Evolutionary conservation across 2,113 vertebrate genomes (phyloP).

Genomic region (Plotosus lineatus): DNA sequence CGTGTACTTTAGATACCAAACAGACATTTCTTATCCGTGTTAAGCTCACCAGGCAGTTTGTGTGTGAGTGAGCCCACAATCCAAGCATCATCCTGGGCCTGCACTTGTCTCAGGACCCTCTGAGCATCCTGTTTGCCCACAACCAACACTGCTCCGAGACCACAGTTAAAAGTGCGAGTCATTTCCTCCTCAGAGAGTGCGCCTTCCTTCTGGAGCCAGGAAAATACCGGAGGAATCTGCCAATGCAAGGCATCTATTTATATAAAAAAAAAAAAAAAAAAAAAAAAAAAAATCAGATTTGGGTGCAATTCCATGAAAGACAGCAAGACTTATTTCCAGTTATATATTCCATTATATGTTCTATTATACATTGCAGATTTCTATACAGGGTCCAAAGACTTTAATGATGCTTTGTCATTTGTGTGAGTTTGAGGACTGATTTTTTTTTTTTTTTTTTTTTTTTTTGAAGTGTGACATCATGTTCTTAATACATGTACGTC

Average conservation of each 20-base stretch:
- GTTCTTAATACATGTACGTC: too few relatives aligned
- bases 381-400: too few relatives aligned
- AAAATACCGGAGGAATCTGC: conserved; percentile 85
- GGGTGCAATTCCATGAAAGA: too few relatives aligned
- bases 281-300: neutral
- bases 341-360: too few relatives aligned
- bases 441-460: too few relatives aligned
- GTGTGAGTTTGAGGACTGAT: too few relatives aligned
- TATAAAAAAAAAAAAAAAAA: neutral
- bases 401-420: too few relatives aligned
- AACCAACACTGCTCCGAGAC: conserved; percentile 85
- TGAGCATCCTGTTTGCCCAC: conserved; percentile 75
- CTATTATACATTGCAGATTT: too few relatives aligned
- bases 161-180: conserved; percentile 93
- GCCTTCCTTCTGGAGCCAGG: conserved; percentile 88
- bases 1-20: neutral
- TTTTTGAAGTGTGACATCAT: too few relatives aligned
- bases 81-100: conserved; percentile 81
- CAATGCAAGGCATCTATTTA: conserved; percentile 84
- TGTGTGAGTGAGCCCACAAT: conserved; percentile 79
- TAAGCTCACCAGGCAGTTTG: conserved; percentile 72
- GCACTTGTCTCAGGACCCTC: conserved; percentile 77
- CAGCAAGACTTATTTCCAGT: too few relatives aligned
- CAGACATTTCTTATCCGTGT: neutral
- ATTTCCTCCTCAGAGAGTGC: conserved; percentile 87